Evolutionary conservation across 2,113 vertebrate species (phyloP).

Genomic region (Caloenas nicobarica): DNA sequence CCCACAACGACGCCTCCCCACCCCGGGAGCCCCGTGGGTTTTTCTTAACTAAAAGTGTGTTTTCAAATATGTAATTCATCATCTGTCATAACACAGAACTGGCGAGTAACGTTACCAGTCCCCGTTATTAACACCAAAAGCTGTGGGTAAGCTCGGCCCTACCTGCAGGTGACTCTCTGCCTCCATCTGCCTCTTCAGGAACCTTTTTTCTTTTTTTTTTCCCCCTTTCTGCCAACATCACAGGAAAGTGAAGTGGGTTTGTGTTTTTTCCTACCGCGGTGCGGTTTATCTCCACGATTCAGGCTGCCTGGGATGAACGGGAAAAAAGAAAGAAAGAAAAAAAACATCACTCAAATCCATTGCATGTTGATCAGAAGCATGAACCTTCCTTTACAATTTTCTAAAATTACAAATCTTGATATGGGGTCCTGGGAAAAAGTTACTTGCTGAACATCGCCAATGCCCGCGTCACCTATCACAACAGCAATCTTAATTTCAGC

Average conservation of each 20-base stretch:
- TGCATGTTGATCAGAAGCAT: accelerated
- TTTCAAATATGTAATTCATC: accelerated
- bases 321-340: background rate
- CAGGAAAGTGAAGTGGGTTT: background rate
- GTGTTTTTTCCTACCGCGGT: no score
- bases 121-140: no score
- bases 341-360: background rate
- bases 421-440: accelerated
- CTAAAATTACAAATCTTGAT: background rate
- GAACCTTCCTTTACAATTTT: accelerated
- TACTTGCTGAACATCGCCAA: background rate
- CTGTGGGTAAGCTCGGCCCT: background rate
- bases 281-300: background rate
- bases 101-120: background rate
- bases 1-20: no score
- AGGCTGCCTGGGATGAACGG: no score
- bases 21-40: no score
- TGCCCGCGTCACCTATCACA: no score
- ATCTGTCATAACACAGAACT: accelerated
- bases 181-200: background rate
- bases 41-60: background rate
- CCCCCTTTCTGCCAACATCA: background rate
- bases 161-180: background rate
- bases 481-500: background rate
- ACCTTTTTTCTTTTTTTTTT: no score